phyloP scores from a whole-genome alignment of 2,113 vertebrate species.

The Chiloscyllium plagiosum region DNA sequence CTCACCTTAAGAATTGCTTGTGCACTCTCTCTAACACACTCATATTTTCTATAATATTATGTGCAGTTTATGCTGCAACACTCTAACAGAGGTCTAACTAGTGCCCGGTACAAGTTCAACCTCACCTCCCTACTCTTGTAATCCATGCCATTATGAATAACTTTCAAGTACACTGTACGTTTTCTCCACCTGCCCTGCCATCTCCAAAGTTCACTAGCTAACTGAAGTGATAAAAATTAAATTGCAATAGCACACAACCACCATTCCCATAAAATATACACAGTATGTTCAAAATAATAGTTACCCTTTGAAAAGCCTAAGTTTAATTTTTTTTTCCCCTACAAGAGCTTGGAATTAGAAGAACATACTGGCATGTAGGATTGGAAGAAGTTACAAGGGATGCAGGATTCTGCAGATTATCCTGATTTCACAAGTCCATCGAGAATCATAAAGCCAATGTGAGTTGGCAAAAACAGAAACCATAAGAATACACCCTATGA shows the following conservation, averaged over 20 bases:
- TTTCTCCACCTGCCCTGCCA: too few species aligned
- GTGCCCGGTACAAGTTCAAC: too few species aligned
- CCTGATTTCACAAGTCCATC: not conserved
- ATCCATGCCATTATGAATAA: too few species aligned
- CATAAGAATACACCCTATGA: not conserved
- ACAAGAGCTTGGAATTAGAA: not conserved
- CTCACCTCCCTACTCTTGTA: too few species aligned
- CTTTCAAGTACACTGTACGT: too few species aligned
- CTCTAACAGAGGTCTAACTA: too few species aligned
- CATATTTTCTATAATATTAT: too few species aligned
- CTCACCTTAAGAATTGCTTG: too few species aligned
- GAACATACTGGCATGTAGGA: not conserved
- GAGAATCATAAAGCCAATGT: not conserved
- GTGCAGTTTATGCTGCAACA: too few species aligned
- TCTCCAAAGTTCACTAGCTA: too few species aligned
- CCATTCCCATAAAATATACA: not conserved
- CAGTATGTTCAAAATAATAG: not conserved
- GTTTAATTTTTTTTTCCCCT: not conserved
- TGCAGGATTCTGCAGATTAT: not conserved
- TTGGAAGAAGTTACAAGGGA: not conserved
- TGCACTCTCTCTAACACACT: too few species aligned
- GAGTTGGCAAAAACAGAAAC: not conserved
- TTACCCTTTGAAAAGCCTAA: not conserved
- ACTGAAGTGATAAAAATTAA: not conserved
- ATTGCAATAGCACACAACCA: not conserved